Base-by-base conservation (phyloP, 1,140 invertebrate genomes). In the Anadara kagoshimensis region DNA sequence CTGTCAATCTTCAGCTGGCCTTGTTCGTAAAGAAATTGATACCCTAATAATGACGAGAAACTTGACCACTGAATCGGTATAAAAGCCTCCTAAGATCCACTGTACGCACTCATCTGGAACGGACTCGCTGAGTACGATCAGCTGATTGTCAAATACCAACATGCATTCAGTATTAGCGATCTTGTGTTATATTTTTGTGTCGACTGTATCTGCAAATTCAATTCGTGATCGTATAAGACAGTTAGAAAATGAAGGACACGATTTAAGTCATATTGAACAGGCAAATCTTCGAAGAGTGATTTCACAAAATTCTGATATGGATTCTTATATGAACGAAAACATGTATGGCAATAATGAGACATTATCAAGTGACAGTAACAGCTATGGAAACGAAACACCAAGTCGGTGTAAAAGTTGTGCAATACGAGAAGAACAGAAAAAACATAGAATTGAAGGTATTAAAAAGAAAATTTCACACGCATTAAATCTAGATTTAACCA, bases 381-480 rank as follows among this genome's bases (percentile, higher is more conserved):
- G 12, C 12, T 22, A 53, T n/a, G 11, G 18, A 51, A 64, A 41
- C 18, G 45, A 63, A 47, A 51, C 20, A 57, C 29, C 29, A 3
- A 36, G 29, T 36, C 2, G 29, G n/a, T 75, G 73, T 65, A 54
- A 56, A 45, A 63, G 53, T 18, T 75, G 73, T 53, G 51, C 43
- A 20, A 65, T 69, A 5, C 22, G 73, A 26, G 73, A 75, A 24
- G 66, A 75, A 18, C 59, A 75, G 58, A 75, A 69, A 29, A 69
- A 59, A 56, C 49, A 69, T 36, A 63, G 66, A 51, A 69, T 75
- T 49, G 73, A 75, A 65, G 56, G 66, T 18, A 75, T 75, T 14
- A 75, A 65, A 65, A 69, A 75, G 22, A 59, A 43, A 65, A 75
- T 75, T 58, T 57, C 61, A 44, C 73, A 75, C 64, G 73, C 67